Conservation (phyloP, 1,140 invertebrate genomes). For the Euglossa dilemma region DNA sequence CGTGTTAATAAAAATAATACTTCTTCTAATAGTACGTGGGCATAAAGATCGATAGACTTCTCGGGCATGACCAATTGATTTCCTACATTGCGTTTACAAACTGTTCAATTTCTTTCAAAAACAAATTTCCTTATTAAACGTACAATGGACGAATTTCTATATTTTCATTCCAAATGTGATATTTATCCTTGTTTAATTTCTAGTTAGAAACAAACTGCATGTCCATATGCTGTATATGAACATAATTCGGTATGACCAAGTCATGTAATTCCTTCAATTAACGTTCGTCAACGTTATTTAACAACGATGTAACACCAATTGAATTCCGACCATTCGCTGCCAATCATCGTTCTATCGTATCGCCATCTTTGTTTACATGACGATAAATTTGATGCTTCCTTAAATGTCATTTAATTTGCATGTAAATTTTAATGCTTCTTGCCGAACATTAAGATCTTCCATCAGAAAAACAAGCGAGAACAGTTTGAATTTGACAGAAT, state of each 20-base stretch:
- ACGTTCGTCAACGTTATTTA: conserved; percentile 28
- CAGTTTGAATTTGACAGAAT: background rate
- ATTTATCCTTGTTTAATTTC: too few relatives aligned
- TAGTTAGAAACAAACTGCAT: too few relatives aligned
- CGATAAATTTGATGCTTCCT: background rate
- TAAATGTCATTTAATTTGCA: background rate
- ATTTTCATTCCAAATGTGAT: background rate
- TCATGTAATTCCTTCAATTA: conserved; percentile 8
- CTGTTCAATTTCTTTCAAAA: background rate
- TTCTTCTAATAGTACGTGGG: background rate
- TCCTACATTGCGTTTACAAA: too few relatives aligned
- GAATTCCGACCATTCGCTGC: background rate
- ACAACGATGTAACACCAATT: conserved; percentile 1
- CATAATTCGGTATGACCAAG: conserved; percentile 9
- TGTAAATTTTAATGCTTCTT: background rate
- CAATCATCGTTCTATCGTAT: background rate
- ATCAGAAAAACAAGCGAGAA: background rate
- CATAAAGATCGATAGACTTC: too few relatives aligned
- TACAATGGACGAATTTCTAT: too few relatives aligned
- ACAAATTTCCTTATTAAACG: background rate
- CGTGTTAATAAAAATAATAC: background rate
- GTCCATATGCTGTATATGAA: background rate
- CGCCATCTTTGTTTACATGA: background rate
- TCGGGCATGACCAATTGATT: too few relatives aligned
- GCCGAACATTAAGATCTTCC: background rate